phyloP scores from a whole-genome alignment of 2,797 vertebrate species.

The Rallus crepitans region DNA sequence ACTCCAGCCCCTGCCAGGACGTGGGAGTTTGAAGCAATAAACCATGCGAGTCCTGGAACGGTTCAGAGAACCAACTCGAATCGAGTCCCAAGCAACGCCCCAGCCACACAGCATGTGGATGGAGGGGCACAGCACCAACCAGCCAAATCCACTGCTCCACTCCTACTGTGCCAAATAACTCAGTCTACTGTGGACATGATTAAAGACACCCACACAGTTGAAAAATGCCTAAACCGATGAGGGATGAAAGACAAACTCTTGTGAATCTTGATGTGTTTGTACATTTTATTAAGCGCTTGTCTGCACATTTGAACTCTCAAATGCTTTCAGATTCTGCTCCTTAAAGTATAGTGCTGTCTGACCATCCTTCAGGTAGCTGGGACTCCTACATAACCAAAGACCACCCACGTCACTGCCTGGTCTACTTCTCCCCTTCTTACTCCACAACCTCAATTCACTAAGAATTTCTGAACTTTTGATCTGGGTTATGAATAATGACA shows the following conservation, averaged over 20 bases:
- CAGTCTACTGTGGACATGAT: not conserved
- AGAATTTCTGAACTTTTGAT: not conserved
- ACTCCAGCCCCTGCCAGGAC: not conserved
- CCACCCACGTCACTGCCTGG: not conserved
- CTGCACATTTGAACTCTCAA: not conserved
- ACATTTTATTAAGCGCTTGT: not conserved
- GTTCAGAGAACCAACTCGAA: not conserved
- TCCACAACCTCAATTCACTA: not conserved
- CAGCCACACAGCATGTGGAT: rapidly evolving
- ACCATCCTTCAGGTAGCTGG: not conserved
- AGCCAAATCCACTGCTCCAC: rapidly evolving
- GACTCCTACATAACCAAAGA: not conserved
- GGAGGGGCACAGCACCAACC: not conserved
- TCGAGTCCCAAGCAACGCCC: not conserved
- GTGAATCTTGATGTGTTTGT: not conserved
- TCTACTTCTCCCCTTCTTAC: not conserved
- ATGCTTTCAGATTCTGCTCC: not conserved
- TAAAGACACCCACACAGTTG: not conserved
- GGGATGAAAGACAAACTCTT: not conserved
- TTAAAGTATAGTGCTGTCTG: not conserved
- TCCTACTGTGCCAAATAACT: not conserved
- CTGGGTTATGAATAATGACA: conserved; percentile 29
- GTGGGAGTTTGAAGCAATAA: not conserved
- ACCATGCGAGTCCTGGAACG: not conserved
- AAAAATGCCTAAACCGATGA: not conserved